Evolutionary conservation across 1,140 invertebrate species (phyloP).

Genomic region (Galendromus occidentalis): DNA sequence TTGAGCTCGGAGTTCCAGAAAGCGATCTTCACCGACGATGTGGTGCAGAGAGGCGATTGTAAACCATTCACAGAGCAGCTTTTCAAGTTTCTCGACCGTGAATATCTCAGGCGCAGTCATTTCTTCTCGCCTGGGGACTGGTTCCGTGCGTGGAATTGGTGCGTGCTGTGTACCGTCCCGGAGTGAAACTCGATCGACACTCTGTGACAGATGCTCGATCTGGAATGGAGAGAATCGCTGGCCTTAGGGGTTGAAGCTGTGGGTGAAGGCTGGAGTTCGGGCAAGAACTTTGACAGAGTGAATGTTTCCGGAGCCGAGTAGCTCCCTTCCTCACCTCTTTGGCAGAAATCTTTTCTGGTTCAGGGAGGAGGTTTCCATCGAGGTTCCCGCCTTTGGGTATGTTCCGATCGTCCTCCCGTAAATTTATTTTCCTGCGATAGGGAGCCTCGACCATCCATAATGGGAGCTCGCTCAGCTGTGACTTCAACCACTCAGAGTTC

Average conservation of each 20-base stretch:
- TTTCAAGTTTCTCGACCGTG: neutral
- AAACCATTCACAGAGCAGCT: neutral
- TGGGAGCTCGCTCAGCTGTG: neutral
- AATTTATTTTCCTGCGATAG: neutral
- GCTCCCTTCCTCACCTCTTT: neutral
- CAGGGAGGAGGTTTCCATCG: neutral
- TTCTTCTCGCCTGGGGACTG: neutral
- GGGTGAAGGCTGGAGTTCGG: neutral
- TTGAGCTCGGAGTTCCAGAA: conserved; percentile 2
- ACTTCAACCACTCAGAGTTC: neutral
- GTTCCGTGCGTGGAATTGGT: neutral
- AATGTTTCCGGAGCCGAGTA: neutral
- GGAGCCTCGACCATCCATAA: neutral
- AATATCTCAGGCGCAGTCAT: neutral
- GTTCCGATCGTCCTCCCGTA: neutral
- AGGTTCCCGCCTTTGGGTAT: neutral
- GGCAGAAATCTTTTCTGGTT: neutral
- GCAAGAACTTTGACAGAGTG: neutral
- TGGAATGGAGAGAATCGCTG: no score
- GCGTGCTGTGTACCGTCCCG: neutral
- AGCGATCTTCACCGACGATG: neutral
- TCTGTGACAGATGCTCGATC: no score
- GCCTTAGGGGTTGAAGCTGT: neutral
- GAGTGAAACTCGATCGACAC: no score
- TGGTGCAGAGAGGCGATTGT: neutral